Evolutionary conservation across 2,113 vertebrate genomes (phyloP).

Genomic region (Trogon surrucura): DNA sequence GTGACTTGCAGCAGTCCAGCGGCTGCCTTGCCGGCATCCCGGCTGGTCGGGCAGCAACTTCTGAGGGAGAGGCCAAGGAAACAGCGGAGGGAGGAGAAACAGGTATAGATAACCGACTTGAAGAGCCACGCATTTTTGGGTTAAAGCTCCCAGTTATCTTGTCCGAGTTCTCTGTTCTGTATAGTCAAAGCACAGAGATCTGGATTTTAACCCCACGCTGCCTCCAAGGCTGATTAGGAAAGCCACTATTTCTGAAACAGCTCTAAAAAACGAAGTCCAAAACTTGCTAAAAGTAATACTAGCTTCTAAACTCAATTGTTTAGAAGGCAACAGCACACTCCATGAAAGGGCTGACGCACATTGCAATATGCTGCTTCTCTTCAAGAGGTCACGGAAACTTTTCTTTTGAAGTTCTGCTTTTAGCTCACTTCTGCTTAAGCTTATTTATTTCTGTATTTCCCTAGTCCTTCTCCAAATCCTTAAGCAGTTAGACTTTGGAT

Average conservation of each 20-base stretch:
- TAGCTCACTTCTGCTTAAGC: constrained; percentile 42
- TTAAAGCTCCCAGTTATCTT: constrained; percentile 10
- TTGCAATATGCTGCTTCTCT: neutral
- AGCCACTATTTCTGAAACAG: neutral
- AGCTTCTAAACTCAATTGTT: neutral
- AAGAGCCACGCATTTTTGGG: neutral
- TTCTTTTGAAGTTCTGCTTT: constrained; percentile 51
- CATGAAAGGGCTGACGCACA: neutral
- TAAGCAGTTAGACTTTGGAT: neutral
- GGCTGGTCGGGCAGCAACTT: neutral
- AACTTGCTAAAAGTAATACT: neutral
- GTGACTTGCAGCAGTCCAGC: neutral
- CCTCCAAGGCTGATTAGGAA: neutral
- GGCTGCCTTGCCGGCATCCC: neutral
- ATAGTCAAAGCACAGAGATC: neutral
- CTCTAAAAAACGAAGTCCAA: neutral
- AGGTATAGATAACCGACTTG: constrained; percentile 11
- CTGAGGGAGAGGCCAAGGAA: neutral
- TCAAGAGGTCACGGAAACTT: constrained; percentile 4
- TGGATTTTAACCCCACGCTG: constrained; percentile 12
- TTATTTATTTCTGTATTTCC: constrained; percentile 29
- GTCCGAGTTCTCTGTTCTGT: neutral
- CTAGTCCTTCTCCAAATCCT: neutral
- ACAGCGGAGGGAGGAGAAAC: neutral
- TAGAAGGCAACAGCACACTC: neutral